Conservation (phyloP, 2,888 invertebrate species). For the Stenodema calcarata region DNA sequence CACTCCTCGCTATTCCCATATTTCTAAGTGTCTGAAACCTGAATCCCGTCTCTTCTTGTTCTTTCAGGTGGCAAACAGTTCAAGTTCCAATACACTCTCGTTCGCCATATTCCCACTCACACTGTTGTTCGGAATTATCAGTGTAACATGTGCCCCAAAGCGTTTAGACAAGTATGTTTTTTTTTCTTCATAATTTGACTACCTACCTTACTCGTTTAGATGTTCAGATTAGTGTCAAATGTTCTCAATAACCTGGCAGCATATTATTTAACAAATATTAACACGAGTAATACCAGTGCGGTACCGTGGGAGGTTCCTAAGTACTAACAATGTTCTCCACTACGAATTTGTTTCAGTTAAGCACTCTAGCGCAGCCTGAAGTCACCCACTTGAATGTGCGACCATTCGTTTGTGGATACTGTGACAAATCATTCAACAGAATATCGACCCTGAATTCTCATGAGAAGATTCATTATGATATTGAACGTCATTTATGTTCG, state of each 20-base stretch:
- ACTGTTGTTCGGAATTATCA: slow-evolving; percentile 79
- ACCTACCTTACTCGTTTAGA: no score
- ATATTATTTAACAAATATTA: no score
- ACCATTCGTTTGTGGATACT: slow-evolving; percentile 76
- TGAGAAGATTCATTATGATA: slow-evolving; percentile 76
- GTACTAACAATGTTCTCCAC: no score
- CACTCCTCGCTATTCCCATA: no score
- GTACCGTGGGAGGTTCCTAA: no score
- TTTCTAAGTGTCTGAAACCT: no score
- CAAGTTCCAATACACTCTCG: slow-evolving; percentile 77
- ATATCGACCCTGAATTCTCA: slow-evolving; percentile 82
- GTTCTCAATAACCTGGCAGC: no score
- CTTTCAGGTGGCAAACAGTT: slow-evolving; percentile 73
- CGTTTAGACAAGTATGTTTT: slow-evolving; percentile 58
- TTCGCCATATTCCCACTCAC: slow-evolving; percentile 78
- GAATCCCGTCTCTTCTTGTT: no score
- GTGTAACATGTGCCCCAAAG: slow-evolving; percentile 75
- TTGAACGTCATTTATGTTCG: slow-evolving; percentile 76
- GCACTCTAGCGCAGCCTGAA: slow-evolving; percentile 76
- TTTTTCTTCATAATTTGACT: no score
- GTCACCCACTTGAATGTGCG: slow-evolving; percentile 80
- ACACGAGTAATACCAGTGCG: no score
- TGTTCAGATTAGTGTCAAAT: no score
- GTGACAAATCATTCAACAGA: slow-evolving; percentile 79
- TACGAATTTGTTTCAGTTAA: slow-evolving; percentile 66